Base-by-base conservation (phyloP, 1,140 invertebrate species). In the Drosophila murphyi region DNA sequence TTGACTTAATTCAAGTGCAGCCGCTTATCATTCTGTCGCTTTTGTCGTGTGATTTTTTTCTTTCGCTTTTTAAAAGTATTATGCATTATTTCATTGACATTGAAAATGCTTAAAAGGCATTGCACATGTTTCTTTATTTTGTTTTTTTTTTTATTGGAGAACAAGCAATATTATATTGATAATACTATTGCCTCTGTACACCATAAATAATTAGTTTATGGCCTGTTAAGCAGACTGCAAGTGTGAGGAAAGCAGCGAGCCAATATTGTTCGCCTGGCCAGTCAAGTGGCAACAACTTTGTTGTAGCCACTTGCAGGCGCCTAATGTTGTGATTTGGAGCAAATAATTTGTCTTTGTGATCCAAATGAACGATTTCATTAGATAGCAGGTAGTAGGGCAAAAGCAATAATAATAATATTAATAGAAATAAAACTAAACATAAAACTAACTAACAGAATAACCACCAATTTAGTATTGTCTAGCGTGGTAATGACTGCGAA, bases 331-430 rank as follows among this genome's bases (percentile, higher is more conserved):
- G 64, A 85, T 85, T 78, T 85, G 74, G 82, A 86, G 78, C 82
- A 85, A 74, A 77, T 86, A 87, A 87, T 85, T 82, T 74, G 69
- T 75, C 71, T 69, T 85, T 87, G 82, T 85, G 82, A 86, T 85
- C 81, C 81, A 87, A 86, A 67, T 63, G 74, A 82, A 45, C 52
- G 81, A 60, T 77, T 83, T 74, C 68, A 81, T 67, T 86, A 61
- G 65, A 55, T n/a, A n/a, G 37, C 8, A 8, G 54, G 37, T 39
- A 8, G 54, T 70, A 48, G n/a, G 35, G 7, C 31, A 32, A 31
- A 50, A 47, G 7, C 12, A 54, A 8, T 7, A 32, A 50, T 28
- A 55, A 51, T 10, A 47, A 37, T 29, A 39, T 12, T 29, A n/a
- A 34, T 20, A 20, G 20, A 20, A 20, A 20, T 20, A 20, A 1